Evolutionary conservation across 2,888 invertebrate species (phyloP).

Genomic region (Marronus borbonicus): DNA sequence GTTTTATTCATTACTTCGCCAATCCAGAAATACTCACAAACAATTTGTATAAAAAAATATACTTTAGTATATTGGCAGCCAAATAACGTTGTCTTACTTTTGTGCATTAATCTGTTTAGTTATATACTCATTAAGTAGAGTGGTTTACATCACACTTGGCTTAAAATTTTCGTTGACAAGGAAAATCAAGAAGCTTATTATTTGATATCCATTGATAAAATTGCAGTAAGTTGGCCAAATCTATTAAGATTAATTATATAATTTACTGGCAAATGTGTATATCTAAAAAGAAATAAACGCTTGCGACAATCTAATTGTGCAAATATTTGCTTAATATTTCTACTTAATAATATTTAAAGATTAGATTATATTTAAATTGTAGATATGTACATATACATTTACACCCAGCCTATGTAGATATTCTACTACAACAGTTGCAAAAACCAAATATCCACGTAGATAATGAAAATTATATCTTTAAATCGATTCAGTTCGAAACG

Average conservation of each 20-base stretch:
- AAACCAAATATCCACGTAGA: not conserved
- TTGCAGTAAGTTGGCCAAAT: not conserved
- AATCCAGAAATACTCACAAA: no score
- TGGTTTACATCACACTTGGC: not conserved
- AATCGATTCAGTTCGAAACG: not conserved
- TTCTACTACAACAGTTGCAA: not conserved
- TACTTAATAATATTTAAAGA: conserved; percentile 35
- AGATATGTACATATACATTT: conserved; percentile 4
- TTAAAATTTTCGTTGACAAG: no score
- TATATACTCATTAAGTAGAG: no score
- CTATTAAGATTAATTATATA: conserved; percentile 34
- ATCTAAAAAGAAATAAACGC: conserved; percentile 18
- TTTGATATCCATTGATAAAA: no score
- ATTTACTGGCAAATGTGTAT: conserved; percentile 5
- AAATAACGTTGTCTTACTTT: no score
- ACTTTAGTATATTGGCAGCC: no score
- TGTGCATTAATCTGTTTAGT: no score
- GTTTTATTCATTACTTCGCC: no score
- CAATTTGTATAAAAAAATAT: no score
- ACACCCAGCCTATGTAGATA: not conserved
- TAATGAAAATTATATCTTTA: not conserved
- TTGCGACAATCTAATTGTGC: conserved; percentile 40
- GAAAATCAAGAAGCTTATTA: no score
- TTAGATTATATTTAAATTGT: conserved; percentile 45
- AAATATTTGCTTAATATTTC: conserved; percentile 38